These are phyloP conservation scores for Hydroisotoma schaefferi DNA, from an alignment of 2,888 invertebrate genomes.

Conservation along the genomic window DNA sequence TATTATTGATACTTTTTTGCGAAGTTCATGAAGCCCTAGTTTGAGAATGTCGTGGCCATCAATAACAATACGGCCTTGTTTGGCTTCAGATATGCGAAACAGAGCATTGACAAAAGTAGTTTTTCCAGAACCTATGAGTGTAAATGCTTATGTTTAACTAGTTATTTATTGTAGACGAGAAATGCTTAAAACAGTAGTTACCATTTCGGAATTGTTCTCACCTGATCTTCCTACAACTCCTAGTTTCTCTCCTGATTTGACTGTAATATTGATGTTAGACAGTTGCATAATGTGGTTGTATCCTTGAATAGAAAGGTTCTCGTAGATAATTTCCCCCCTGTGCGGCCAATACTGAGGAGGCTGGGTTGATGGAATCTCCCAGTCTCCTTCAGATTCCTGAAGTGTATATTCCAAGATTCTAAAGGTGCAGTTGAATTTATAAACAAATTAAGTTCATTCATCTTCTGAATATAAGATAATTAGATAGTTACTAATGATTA, in stretches of 20 bases:
- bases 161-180: too few relatives aligned
- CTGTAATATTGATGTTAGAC: constrained; percentile 13
- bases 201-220: constrained; percentile 54
- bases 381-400: constrained; percentile 52
- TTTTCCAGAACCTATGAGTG: constrained; percentile 60
- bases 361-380: constrained; percentile 48
- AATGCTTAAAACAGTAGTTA: too few relatives aligned
- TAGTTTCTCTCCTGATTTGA: constrained; percentile 21
- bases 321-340: constrained; percentile 13
- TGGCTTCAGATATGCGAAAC: constrained; percentile 72
- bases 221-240: constrained; percentile 58
- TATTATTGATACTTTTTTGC: constrained; percentile 81
- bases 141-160: too few relatives aligned
- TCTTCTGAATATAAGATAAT: too few relatives aligned
- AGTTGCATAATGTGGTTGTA: neutral
- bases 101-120: constrained; percentile 72
- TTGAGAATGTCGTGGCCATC: constrained; percentile 57
- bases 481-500: too few relatives aligned
- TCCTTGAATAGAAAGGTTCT: neutral
- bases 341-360: constrained; percentile 25
- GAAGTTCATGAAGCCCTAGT: constrained; percentile 63
- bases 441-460: too few relatives aligned
- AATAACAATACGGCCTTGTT: constrained; percentile 70
- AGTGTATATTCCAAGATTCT: constrained; percentile 55
- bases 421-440: neutral